phyloP scores from a whole-genome alignment of 2,888 invertebrate genomes.

The Himalopsyche anomala region DNA sequence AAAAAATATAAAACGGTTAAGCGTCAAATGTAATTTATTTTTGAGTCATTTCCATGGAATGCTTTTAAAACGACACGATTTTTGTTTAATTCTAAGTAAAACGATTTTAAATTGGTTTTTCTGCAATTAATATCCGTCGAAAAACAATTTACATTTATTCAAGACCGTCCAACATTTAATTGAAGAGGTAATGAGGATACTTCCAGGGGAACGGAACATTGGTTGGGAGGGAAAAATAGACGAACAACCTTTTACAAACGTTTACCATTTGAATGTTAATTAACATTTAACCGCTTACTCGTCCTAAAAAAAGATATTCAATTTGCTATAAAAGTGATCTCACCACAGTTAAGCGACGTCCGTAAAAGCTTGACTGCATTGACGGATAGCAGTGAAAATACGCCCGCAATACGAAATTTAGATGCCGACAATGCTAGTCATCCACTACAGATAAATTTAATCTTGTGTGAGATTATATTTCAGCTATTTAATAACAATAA shows the following conservation, averaged over 20 bases:
- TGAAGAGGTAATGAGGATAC: conserved; percentile 24
- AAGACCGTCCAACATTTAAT: background rate
- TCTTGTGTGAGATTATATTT: too few relatives aligned
- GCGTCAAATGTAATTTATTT: too few relatives aligned
- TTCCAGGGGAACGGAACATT: background rate
- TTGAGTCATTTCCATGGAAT: too few relatives aligned
- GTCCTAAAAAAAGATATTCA: conserved; percentile 26
- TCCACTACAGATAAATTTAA: too few relatives aligned
- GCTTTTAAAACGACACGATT: too few relatives aligned
- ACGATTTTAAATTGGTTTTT: conserved; percentile 4
- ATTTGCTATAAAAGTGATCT: conserved; percentile 34
- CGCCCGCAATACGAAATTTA: background rate
- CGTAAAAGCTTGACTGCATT: conserved; percentile 7
- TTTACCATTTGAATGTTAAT: conserved; percentile 26
- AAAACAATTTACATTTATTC: conserved; percentile 16
- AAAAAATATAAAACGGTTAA: too few relatives aligned
- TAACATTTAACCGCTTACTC: conserved; percentile 30
- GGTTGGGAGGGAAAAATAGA: background rate
- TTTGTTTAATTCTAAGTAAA: background rate
- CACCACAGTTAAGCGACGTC: conserved; percentile 6
- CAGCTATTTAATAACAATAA: too few relatives aligned
- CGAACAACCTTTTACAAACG: conserved; percentile 21
- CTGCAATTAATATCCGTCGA: conserved; percentile 5
- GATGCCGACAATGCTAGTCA: background rate
- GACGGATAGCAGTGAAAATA: background rate